phyloP scores from a whole-genome alignment of 2,113 vertebrate species.

The Excalfactoria chinensis region DNA sequence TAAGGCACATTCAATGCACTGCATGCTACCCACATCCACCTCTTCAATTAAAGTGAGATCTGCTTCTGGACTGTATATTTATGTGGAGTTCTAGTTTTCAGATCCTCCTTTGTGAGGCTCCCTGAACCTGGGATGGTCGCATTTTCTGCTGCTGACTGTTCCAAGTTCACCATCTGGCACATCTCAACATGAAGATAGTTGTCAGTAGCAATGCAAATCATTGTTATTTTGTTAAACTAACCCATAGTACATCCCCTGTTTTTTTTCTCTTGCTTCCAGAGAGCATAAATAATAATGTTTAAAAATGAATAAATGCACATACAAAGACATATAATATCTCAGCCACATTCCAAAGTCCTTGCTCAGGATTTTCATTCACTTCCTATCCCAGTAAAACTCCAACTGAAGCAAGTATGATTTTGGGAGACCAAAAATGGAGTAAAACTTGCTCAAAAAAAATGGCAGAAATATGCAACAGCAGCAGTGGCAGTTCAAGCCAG shows the following conservation, averaged over 20 bases:
- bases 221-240: constrained; percentile 62
- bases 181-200: constrained; percentile 76
- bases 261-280: constrained; percentile 37
- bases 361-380: constrained; percentile 56
- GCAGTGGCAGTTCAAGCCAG: neutral
- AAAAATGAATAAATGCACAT: constrained; percentile 56
- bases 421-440: constrained; percentile 1
- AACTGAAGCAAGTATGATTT: constrained; percentile 10
- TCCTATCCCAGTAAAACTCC: constrained; percentile 36
- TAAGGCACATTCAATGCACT: neutral
- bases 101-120: constrained; percentile 74
- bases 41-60: constrained; percentile 33
- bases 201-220: constrained; percentile 81
- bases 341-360: constrained; percentile 54
- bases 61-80: constrained; percentile 62
- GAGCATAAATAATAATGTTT: constrained; percentile 63
- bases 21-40: neutral
- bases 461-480: neutral
- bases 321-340: constrained; percentile 55
- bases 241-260: neutral
- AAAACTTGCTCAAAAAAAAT: constrained; percentile 24
- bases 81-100: constrained; percentile 72
- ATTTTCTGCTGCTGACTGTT: constrained; percentile 75
- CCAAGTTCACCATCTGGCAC: constrained; percentile 81
- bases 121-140: constrained; percentile 63